A percentile compares a stretch with the other conserved stretches of the same genome.
Conservation (phyloP, 2,888 invertebrate genomes). For the Deilephila elpenor region DNA sequence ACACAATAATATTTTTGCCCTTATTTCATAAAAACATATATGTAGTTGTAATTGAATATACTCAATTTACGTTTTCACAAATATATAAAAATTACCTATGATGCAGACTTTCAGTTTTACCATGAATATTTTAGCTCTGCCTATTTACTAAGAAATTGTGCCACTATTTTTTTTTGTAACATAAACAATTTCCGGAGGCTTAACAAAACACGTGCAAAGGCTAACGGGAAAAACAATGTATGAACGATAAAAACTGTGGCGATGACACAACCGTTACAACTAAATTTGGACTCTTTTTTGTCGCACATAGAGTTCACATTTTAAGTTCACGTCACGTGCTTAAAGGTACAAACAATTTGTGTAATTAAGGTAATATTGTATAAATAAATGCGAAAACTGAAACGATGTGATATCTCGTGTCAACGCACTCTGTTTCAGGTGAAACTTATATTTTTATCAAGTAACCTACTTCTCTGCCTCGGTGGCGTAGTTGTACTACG, state of each 20-base stretch:
- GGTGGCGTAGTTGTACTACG: too few relatives aligned
- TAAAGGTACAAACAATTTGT: background rate
- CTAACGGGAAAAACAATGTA: background rate
- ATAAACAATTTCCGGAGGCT: background rate
- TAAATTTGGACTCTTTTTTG: background rate
- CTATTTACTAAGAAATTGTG: too few relatives aligned
- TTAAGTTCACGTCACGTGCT: background rate
- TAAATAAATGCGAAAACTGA: slow-evolving; percentile 11
- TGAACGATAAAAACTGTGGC: slow-evolving; percentile 10
- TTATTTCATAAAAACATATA: too few relatives aligned
- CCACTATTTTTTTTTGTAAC: background rate
- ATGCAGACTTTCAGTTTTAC: too few relatives aligned
- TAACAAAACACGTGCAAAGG: background rate
- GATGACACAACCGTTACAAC: background rate
- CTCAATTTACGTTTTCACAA: too few relatives aligned
- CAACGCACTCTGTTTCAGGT: slow-evolving; percentile 19
- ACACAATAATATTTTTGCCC: too few relatives aligned
- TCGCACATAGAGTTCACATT: background rate
- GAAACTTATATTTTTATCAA: slow-evolving; percentile 11
- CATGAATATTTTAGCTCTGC: background rate
- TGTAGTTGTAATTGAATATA: too few relatives aligned
- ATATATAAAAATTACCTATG: too few relatives aligned
- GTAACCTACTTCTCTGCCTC: background rate
- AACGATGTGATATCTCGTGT: background rate
- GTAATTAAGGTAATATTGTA: slow-evolving; percentile 12